Evolutionary conservation across 2,797 vertebrate genomes (phyloP).

Genomic region (Bradypodion ventrale): DNA sequence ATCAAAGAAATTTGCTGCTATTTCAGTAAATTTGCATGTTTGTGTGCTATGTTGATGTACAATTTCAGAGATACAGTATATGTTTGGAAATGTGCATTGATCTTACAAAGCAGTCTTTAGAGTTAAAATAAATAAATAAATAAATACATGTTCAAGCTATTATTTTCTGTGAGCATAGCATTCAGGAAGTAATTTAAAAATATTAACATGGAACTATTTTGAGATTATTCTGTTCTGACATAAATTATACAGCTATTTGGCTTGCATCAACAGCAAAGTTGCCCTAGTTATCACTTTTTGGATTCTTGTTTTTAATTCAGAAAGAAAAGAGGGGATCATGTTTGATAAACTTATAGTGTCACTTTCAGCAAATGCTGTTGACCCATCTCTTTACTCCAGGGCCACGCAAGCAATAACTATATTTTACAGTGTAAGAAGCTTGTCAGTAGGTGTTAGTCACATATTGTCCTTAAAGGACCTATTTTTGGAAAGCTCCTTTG

Average conservation of each 20-base stretch:
- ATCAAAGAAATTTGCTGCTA: too few species aligned
- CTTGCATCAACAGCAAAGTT: neutral
- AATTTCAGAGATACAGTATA: neutral
- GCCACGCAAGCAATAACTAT: conserved; percentile 21
- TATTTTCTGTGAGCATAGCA: neutral
- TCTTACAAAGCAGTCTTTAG: neutral
- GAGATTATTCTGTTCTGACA: neutral
- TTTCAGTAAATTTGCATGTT: neutral
- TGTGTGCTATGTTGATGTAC: neutral
- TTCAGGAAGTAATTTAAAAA: neutral
- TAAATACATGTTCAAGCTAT: neutral
- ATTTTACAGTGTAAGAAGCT: conserved; percentile 36
- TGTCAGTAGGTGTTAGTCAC: conserved; percentile 51
- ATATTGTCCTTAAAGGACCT: conserved; percentile 41
- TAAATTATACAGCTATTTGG: neutral
- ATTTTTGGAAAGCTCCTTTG: conserved; percentile 52
- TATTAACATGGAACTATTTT: neutral
- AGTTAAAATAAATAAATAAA: too few species aligned
- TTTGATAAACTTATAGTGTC: conserved; percentile 3
- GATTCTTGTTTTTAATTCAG: neutral
- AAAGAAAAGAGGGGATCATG: neutral
- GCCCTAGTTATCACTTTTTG: neutral
- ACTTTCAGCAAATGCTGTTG: neutral
- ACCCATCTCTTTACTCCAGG: conserved; percentile 11
- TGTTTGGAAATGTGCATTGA: neutral